phyloP scores from a whole-genome alignment of 2,113 vertebrate species.

The Chionis minor region DNA sequence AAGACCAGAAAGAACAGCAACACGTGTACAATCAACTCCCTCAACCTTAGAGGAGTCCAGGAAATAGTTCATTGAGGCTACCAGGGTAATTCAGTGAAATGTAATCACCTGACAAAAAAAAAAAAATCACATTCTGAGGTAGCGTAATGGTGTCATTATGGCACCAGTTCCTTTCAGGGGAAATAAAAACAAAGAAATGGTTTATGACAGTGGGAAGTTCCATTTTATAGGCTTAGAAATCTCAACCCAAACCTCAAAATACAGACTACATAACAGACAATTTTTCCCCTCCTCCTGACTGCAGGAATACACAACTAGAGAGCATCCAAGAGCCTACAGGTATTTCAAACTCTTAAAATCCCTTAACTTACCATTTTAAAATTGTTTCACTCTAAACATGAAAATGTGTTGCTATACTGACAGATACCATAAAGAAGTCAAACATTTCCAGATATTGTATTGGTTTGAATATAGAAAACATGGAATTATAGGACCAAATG shows the following conservation, averaged over 20 bases:
- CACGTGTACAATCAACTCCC: background rate
- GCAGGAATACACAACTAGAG: background rate
- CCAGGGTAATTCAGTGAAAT: background rate
- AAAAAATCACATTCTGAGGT: background rate
- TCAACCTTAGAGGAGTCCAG: background rate
- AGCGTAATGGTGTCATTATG: rapidly evolving
- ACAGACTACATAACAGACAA: background rate
- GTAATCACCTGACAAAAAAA: background rate
- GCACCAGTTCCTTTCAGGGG: background rate
- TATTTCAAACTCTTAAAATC: background rate
- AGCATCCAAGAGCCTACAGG: background rate
- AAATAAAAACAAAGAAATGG: background rate
- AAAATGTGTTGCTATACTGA: background rate
- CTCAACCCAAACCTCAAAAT: background rate
- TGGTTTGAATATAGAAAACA: background rate
- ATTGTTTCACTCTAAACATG: background rate
- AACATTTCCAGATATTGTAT: background rate
- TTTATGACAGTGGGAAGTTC: background rate
- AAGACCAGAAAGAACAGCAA: background rate
- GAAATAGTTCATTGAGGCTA: background rate
- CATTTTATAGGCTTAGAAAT: background rate
- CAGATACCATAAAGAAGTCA: background rate
- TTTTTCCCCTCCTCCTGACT: background rate
- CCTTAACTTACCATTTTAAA: background rate
- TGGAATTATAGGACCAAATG: background rate